Percentiles rank a stretch among this genome's conserved stretches.
These are phyloP conservation scores for Anagrus nilaparvatae DNA, from an alignment of 1,140 invertebrate species.

Conservation along the genomic window DNA sequence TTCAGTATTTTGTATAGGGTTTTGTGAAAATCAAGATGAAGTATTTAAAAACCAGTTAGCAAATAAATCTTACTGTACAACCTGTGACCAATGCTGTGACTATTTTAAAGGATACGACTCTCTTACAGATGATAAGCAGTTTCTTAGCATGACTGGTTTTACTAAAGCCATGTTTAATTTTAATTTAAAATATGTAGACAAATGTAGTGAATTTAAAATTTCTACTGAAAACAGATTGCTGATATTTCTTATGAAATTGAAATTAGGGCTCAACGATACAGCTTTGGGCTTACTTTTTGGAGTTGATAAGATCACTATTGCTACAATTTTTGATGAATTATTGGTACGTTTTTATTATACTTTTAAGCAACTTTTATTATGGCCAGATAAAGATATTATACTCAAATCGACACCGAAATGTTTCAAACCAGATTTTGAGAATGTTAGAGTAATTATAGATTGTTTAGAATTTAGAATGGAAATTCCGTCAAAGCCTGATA, in stretches of 20 bases:
- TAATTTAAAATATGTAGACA: not conserved
- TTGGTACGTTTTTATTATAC: conserved; percentile 11
- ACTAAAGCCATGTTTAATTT: not conserved
- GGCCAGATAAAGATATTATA: conserved; percentile 17
- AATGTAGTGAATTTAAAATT: not conserved
- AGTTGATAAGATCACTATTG: conserved; percentile 13
- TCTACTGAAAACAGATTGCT: not conserved
- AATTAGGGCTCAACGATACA: conserved; percentile 17
- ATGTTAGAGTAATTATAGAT: conserved; percentile 33
- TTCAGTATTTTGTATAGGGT: not conserved
- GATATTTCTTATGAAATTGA: conserved; percentile 24
- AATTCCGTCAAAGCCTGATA: conserved; percentile 21
- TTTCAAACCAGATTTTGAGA: conserved; percentile 27
- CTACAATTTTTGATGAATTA: conserved; percentile 15
- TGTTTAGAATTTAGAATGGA: conserved; percentile 35
- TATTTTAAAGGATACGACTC: not conserved
- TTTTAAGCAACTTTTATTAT: conserved; percentile 20
- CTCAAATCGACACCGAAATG: conserved; percentile 16
- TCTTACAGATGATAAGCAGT: not conserved
- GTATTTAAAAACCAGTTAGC: not conserved
- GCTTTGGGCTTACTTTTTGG: conserved; percentile 13
- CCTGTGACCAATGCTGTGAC: too few relatives aligned
- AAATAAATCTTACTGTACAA: not conserved
- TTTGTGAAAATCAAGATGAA: too few relatives aligned
- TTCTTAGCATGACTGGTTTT: not conserved